A percentile compares a stretch with the other conserved stretches of the same genome.
These are phyloP conservation scores for Taxidea taxus DNA, from an alignment of 2,113 vertebrate species.

Conservation along the genomic window DNA sequence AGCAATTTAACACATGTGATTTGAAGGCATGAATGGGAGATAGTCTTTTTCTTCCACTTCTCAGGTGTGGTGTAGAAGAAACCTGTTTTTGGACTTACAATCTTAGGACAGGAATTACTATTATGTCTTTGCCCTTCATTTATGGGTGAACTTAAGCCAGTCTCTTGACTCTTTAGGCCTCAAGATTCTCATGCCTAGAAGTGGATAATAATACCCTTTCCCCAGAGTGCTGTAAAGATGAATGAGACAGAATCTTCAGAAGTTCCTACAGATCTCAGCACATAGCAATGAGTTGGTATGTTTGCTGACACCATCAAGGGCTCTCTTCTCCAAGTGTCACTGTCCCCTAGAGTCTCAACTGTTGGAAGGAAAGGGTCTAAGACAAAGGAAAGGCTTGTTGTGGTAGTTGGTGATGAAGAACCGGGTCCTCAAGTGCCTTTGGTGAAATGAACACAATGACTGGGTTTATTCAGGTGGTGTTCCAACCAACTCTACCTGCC, in stretches of 20 bases:
- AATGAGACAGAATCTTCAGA: neutral
- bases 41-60: neutral
- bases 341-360: neutral
- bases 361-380: neutral
- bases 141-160: neutral
- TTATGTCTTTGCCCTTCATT: neutral
- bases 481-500: neutral
- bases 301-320: neutral
- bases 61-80: neutral
- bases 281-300: rapidly evolving
- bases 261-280: rapidly evolving
- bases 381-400: neutral
- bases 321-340: neutral
- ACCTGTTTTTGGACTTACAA: neutral
- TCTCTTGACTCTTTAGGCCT: neutral
- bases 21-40: neutral
- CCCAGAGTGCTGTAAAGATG: neutral
- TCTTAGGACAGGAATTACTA: neutral
- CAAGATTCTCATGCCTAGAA: neutral
- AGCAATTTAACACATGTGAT: neutral
- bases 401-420: neutral
- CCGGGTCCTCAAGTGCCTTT: too few species aligned
- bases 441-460: neutral
- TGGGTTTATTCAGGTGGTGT: neutral
- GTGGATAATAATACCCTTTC: neutral